Conservation (phyloP, 2,888 invertebrate species). For the Lordiphosa andalusiaca region DNA sequence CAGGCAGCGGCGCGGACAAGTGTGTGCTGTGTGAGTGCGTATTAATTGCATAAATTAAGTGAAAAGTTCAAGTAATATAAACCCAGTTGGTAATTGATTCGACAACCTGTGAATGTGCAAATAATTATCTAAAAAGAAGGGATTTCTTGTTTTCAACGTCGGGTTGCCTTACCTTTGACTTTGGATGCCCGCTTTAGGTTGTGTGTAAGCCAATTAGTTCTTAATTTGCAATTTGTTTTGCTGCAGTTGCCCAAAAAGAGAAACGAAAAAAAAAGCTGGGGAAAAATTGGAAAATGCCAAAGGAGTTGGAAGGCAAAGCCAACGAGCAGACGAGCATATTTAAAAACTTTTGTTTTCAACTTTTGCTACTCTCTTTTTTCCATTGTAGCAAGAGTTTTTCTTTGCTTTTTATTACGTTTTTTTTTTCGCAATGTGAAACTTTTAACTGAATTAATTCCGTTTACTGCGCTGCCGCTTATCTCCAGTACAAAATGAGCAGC, state of each 20-base stretch:
- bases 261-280: conserved; percentile 26
- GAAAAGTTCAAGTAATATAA: conserved; percentile 55
- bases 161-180: conserved; percentile 33
- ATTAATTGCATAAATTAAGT: conserved; percentile 75
- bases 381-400: conserved; percentile 25
- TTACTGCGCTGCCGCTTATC: conserved; percentile 55
- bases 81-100: conserved; percentile 45
- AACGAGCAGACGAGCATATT: conserved; percentile 69
- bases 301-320: conserved; percentile 66
- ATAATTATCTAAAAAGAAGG: conserved; percentile 73
- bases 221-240: conserved; percentile 75
- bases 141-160: conserved; percentile 8
- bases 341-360: conserved; percentile 67
- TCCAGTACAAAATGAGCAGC: conserved; percentile 47
- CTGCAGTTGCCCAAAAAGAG: conserved; percentile 51
- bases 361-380: conserved; percentile 50
- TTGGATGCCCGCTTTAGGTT: conserved; percentile 71
- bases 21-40: conserved; percentile 43
- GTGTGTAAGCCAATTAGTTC: conserved; percentile 75
- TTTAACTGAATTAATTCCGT: conserved; percentile 74
- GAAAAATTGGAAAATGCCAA: conserved; percentile 26
- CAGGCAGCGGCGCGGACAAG: not conserved
- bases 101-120: conserved; percentile 56
- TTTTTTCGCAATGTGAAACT: conserved; percentile 55
- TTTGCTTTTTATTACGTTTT: conserved; percentile 32